These are phyloP conservation scores for Chloroclysta siterata DNA, from an alignment of 2,888 invertebrate genomes.

Conservation along the genomic window DNA sequence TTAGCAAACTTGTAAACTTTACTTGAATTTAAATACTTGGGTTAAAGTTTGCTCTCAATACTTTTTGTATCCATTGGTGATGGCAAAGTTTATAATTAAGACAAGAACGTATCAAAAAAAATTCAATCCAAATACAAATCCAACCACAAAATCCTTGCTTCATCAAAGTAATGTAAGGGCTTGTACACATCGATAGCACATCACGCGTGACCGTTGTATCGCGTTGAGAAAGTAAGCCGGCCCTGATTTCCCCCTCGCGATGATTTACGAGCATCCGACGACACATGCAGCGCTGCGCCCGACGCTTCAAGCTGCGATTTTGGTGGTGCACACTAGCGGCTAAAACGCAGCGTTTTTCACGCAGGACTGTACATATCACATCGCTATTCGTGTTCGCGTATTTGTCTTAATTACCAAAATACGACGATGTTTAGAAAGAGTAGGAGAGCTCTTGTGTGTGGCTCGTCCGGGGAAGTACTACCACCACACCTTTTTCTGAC, in stretches of 20 bases:
- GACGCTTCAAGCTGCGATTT: conserved; percentile 73
- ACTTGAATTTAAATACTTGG: too few relatives aligned
- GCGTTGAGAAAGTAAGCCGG: conserved; percentile 74
- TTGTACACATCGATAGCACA: conserved; percentile 43
- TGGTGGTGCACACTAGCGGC: conserved; percentile 52
- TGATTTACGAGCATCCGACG: conserved; percentile 78
- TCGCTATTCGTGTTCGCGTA: background rate
- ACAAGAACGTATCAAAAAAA: background rate
- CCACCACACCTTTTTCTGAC: too few relatives aligned
- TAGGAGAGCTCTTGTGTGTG: too few relatives aligned
- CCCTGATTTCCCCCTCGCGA: conserved; percentile 68
- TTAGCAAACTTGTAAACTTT: too few relatives aligned
- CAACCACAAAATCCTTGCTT: conserved; percentile 1
- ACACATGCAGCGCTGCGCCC: conserved; percentile 82
- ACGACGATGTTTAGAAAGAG: too few relatives aligned
- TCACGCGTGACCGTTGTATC: conserved; percentile 56
- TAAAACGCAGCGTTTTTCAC: conserved; percentile 52
- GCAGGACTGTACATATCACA: conserved; percentile 40
- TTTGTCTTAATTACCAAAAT: too few relatives aligned
- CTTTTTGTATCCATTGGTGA: too few relatives aligned
- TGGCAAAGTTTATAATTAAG: too few relatives aligned
- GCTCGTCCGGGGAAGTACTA: too few relatives aligned
- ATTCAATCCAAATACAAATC: background rate
- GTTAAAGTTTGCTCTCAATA: too few relatives aligned
- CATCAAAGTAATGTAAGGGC: conserved; percentile 28